A percentile compares a stretch with the other conserved stretches of the same genome.
These are phyloP conservation scores for Hybognathus amarus DNA, from an alignment of 2,797 vertebrate genomes.

Conservation along the genomic window DNA sequence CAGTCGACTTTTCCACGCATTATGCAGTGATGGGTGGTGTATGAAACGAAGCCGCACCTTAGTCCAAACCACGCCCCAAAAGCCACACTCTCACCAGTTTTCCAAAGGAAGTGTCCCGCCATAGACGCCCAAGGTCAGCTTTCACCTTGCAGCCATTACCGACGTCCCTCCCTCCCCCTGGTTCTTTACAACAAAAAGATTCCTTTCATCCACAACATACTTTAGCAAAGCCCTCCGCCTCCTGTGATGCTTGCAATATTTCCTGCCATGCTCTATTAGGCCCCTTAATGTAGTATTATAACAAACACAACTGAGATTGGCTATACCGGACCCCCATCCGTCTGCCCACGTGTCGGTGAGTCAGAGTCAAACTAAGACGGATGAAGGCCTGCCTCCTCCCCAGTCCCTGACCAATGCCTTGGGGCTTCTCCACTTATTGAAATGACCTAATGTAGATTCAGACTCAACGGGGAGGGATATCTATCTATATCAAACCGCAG, in stretches of 20 bases:
- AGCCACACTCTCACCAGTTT: conserved; percentile 61
- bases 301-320: conserved; percentile 66
- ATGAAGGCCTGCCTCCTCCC: conserved; percentile 66
- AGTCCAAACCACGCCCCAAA: conserved; percentile 52
- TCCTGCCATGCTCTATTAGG: conserved; percentile 71
- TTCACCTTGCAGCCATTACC: conserved; percentile 61
- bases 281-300: conserved; percentile 76
- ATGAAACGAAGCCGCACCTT: conserved; percentile 37
- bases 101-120: neutral
- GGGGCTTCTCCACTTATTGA: conserved; percentile 65
- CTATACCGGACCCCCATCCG: conserved; percentile 56
- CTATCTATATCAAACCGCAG: conserved; percentile 74
- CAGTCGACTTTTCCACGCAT: neutral
- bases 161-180: conserved; percentile 15
- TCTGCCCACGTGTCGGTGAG: conserved; percentile 67
- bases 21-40: neutral
- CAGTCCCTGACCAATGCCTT: conserved; percentile 46
- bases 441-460: conserved; percentile 80
- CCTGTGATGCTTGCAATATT: conserved; percentile 69
- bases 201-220: conserved; percentile 56
- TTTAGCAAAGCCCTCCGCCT: conserved; percentile 48
- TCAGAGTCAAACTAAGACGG: conserved; percentile 80
- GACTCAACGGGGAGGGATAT: conserved; percentile 71
- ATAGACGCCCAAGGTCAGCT: conserved; percentile 62
- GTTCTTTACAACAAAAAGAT: conserved; percentile 21